Conservation (phyloP, 1,140 invertebrate genomes). For the Scylla paramamosain region DNA sequence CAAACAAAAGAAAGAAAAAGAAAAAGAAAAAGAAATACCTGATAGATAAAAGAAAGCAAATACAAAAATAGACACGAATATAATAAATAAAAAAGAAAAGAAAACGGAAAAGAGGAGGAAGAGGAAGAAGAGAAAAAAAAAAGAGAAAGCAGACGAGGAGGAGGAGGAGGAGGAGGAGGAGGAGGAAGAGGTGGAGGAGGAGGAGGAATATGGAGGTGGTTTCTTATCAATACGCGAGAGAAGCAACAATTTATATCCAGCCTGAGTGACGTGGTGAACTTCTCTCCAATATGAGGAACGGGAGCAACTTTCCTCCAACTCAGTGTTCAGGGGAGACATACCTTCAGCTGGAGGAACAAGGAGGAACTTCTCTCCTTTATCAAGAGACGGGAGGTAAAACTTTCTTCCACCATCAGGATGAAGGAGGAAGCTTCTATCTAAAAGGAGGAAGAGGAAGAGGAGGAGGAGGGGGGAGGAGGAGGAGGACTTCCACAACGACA, state of each 20-base stretch:
- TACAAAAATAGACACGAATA: too few relatives aligned
- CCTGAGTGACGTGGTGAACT: neutral
- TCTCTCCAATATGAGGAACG: neutral
- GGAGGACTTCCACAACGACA: too few relatives aligned
- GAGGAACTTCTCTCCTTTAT: constrained; percentile 6
- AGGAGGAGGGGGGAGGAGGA: neutral
- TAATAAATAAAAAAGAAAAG: neutral
- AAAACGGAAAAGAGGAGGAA: neutral
- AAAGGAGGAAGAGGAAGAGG: neutral
- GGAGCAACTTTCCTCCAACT: neutral
- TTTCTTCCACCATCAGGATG: neutral
- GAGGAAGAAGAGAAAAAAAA: neutral
- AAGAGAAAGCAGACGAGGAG: neutral
- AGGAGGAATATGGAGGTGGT: neutral
- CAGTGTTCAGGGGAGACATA: neutral
- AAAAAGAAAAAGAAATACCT: neutral
- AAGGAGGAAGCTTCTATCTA: neutral
- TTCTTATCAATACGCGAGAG: neutral
- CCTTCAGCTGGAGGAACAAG: neutral
- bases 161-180: neutral
- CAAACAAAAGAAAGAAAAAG: neutral
- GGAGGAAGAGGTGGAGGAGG: neutral
- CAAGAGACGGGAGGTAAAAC: neutral
- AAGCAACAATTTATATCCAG: constrained; percentile 12
- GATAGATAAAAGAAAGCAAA: neutral